Percentiles rank a stretch among this genome's conserved stretches.
Evolutionary conservation across 1,140 invertebrate species (phyloP).

Genomic region (Oscheius sp.): DNA sequence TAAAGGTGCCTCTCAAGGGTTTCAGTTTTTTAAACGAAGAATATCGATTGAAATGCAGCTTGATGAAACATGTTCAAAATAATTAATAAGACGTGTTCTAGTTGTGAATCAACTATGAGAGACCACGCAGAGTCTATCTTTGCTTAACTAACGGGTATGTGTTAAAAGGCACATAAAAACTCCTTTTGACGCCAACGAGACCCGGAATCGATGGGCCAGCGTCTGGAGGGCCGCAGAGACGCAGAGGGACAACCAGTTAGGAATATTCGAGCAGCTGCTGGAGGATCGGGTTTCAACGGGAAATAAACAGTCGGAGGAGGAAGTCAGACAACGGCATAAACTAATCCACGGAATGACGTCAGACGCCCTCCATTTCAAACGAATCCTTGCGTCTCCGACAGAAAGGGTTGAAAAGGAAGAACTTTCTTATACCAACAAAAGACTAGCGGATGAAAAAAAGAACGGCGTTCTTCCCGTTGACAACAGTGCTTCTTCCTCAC

Average conservation of each 20-base stretch:
- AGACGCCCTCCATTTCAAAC: neutral
- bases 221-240: slow-evolving; percentile 5
- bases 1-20: no score
- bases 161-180: neutral
- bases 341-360: neutral
- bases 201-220: neutral
- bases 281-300: neutral
- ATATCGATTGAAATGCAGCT: neutral
- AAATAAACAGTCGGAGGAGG: neutral
- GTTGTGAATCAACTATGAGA: neutral
- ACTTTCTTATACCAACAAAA: neutral
- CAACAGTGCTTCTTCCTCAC: no score
- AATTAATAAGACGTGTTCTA: neutral
- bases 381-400: neutral
- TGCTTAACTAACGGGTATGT: neutral
- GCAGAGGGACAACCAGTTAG: neutral
- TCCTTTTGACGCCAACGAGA: no score
- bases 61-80: neutral
- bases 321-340: neutral
- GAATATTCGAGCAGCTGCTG: no score
- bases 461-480: no score
- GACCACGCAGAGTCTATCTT: neutral
- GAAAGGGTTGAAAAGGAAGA: neutral
- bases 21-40: neutral
- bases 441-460: no score